Base-by-base conservation (phyloP, 64 coral and sea anemone genomes). In the Pachyseris speciosa region DNA sequence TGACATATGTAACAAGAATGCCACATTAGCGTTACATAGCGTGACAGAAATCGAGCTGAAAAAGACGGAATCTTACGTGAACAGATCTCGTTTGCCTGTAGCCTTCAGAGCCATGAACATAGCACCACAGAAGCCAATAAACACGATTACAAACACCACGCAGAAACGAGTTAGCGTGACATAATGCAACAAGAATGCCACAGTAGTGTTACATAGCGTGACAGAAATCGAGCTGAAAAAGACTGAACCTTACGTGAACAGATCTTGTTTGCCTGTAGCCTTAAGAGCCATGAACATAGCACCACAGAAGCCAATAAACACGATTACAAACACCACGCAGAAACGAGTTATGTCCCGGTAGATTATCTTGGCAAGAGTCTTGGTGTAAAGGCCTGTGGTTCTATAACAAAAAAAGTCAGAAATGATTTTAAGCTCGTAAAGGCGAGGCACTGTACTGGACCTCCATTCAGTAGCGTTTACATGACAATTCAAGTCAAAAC, bases 321-420 rank as follows among this genome's bases (percentile, higher is more conserved):
- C 57, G 37, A 89, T 68, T 17, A 84, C 8, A 34, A 90, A 94
- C 7, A 90, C 86, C 9, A 75, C 76, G 41, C 89, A 65, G 58
- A 94, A 94, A 30, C 93, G 78, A 50, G 38, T 69, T 6, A 93
- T 67, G 19, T 93, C 91, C 4, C 91, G 83, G 22, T 93, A 93
- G 27, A 86, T 76, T 16, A 94, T 94, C 71, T 94, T 94, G n/a
- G 93, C 93, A 2, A 94, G 87, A 49, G 93, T 94, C 70, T 94
- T 94, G 5, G 93, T 94, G 51, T 94, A 94, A 15, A 94, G 64
- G 58, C 93, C 93, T 11, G 93, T 94, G 0, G 93, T 90, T 61
- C 93, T 94, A 31, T 36, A 67, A 69, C 41, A 59, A 89, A 59
- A 60, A 78, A 64, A 28, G 1, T 49, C 6, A 26, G 20, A 9